Evolutionary conservation across 2,113 vertebrate species (phyloP), one percentile per base, ranked within the genome.

Genomic region (Dipodomys ordii): DNA sequence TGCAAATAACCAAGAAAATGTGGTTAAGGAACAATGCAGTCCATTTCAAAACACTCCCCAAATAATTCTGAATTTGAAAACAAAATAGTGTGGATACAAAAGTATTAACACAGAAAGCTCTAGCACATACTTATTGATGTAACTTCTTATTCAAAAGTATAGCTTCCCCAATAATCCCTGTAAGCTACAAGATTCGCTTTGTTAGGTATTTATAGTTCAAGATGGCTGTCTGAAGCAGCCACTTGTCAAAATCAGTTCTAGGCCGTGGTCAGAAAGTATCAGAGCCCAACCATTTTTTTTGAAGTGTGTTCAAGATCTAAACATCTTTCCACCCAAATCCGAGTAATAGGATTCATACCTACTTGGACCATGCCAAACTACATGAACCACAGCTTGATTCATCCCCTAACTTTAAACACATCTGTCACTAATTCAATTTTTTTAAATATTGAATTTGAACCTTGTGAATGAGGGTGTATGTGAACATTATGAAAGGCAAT

Each of bases 11-110:
- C 28, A 74, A 92, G 73, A 85, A 82, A 72, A 88, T 32, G n/a
- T 85, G 20, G 74, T 15, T 69, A 79, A 68, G 49, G 62, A 71
- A 88, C 11, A 79, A 67, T 60, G 27, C 82, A 68, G 89, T 90
- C 32, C 80, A 16, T 64, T 88, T 64, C 72, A 16, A 81, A 92
- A 95, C 64, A 82, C 19, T 4, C 92, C 73, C 78, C 82, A 96
- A 90, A 71, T 0, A 44, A 20, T 23, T 46, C 83, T 71, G 39
- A 91, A 28, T 86, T 65, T 79, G 64, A 80, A 92, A 90, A 72
- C 6, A 65, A 72, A 90, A 76, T 44, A 25, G 28, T n/a, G 87
- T 60, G 60, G 15, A 84, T 35, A 78, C 64, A 88, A 90, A 87
- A 89, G 30, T 64, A 62, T n/a, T 69, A 83, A 80, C 20, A 65